These are phyloP conservation scores for Tortricodes alternella DNA, from an alignment of 2,888 invertebrate species.

Conservation along the genomic window DNA sequence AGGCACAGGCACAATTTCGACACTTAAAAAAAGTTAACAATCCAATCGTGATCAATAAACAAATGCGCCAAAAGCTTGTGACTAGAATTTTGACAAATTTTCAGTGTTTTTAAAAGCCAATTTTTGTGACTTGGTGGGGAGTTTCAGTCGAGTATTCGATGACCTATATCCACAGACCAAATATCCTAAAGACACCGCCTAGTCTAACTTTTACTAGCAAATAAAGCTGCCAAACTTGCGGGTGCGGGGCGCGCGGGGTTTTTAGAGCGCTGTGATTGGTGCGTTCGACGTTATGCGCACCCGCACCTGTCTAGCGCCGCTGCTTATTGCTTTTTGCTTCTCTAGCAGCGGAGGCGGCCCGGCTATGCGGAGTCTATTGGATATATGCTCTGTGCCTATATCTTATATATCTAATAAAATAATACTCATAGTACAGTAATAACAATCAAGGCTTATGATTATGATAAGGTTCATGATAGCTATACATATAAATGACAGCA, in stretches of 20 bases:
- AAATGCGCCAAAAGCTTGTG: slow-evolving; percentile 8
- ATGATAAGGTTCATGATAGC: not conserved
- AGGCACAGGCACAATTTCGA: not conserved
- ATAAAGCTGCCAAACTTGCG: too few species aligned
- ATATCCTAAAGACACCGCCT: too few species aligned
- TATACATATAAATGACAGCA: not conserved
- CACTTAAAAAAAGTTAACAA: slow-evolving; percentile 14
- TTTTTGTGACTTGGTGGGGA: slow-evolving; percentile 12
- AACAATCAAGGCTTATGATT: not conserved
- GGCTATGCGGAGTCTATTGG: too few species aligned
- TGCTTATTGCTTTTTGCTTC: too few species aligned
- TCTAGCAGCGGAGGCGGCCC: too few species aligned
- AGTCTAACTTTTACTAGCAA: too few species aligned
- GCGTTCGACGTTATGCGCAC: too few species aligned
- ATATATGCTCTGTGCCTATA: too few species aligned
- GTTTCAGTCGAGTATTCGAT: slow-evolving; percentile 2
- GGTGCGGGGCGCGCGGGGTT: too few species aligned
- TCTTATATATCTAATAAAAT: not conserved
- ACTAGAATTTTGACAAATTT: slow-evolving; percentile 21
- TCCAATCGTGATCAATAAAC: not conserved
- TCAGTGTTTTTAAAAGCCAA: not conserved
- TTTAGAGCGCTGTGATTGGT: too few species aligned
- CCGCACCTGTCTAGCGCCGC: too few species aligned
- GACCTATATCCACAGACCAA: too few species aligned
- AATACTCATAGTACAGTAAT: slow-evolving; percentile 2